Evolutionary conservation across 2,797 vertebrate genomes (phyloP).

Genomic region (Pyrocephalus nanus): DNA sequence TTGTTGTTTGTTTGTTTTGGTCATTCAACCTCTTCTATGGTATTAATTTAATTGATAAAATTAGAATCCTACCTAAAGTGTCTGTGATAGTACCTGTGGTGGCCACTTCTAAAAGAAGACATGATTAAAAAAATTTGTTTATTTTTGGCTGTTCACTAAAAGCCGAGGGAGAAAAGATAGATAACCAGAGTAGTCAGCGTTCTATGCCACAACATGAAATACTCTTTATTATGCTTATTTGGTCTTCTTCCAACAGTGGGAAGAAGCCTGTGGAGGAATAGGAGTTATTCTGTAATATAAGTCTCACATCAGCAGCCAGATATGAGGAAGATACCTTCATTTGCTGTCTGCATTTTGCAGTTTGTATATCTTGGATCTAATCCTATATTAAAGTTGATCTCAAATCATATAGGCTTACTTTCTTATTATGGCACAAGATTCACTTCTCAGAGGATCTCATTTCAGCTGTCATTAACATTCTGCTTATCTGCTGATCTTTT

Average conservation of each 20-base stretch:
- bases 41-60: not conserved
- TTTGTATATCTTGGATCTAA: not conserved
- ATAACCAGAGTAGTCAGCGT: not conserved
- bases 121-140: not conserved
- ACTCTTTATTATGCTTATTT: not conserved
- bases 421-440: conserved; percentile 52
- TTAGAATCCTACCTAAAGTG: not conserved
- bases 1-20: not conserved
- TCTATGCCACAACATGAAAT: not conserved
- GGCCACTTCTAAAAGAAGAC: not conserved
- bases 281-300: not conserved
- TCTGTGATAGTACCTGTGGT: not conserved
- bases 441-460: conserved; percentile 68
- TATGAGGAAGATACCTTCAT: not conserved
- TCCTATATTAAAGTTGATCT: conserved; percentile 39
- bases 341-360: not conserved
- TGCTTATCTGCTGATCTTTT: conserved; percentile 63
- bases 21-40: not conserved
- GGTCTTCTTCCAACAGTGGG: not conserved
- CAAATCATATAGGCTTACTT: conserved; percentile 39
- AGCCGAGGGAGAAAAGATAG: not conserved
- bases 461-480: conserved; percentile 61
- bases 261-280: not conserved
- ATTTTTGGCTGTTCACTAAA: not conserved
- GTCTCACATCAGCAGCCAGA: not conserved